phyloP scores from a whole-genome alignment of 2,888 invertebrate species.

The Cataglyphis cursor region DNA sequence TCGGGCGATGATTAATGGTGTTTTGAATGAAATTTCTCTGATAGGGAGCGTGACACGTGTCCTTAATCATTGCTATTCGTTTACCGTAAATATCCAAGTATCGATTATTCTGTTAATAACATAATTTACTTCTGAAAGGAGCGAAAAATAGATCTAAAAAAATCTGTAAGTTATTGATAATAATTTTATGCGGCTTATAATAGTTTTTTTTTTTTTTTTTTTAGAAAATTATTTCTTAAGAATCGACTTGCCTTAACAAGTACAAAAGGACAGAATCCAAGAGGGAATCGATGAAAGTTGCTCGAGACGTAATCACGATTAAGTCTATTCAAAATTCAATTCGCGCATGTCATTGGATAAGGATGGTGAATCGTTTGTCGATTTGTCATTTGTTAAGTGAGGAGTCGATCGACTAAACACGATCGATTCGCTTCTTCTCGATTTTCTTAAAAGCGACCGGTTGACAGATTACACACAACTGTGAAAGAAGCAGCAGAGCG shows the following conservation, averaged over 20 bases:
- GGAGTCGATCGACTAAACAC: conserved; percentile 17
- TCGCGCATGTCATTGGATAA: conserved; percentile 19
- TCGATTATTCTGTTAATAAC: background rate
- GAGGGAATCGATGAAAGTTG: background rate
- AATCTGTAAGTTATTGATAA: background rate
- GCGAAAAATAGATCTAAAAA: background rate
- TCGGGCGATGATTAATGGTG: conserved; percentile 33
- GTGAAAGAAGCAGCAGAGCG: conserved; percentile 38
- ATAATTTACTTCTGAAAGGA: background rate
- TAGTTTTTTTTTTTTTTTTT: background rate
- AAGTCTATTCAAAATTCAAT: conserved; percentile 27
- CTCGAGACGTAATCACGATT: background rate
- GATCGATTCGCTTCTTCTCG: conserved; percentile 42
- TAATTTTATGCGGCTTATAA: background rate
- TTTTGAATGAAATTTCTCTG: conserved; percentile 31
- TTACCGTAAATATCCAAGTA: conserved; percentile 21
- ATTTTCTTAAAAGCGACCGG: conserved; percentile 63
- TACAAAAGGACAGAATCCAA: background rate
- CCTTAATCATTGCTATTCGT: conserved; percentile 27
- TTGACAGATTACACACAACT: conserved; percentile 66
- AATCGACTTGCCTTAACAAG: background rate
- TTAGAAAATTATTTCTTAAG: conserved; percentile 2
- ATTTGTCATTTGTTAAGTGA: conserved; percentile 1
- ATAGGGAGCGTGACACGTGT: conserved; percentile 19
- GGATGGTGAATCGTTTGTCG: conserved; percentile 33